phyloP scores from a whole-genome alignment of 37 sponge, comb jelly and placozoan species.

The Lycopodina hypogea region DNA sequence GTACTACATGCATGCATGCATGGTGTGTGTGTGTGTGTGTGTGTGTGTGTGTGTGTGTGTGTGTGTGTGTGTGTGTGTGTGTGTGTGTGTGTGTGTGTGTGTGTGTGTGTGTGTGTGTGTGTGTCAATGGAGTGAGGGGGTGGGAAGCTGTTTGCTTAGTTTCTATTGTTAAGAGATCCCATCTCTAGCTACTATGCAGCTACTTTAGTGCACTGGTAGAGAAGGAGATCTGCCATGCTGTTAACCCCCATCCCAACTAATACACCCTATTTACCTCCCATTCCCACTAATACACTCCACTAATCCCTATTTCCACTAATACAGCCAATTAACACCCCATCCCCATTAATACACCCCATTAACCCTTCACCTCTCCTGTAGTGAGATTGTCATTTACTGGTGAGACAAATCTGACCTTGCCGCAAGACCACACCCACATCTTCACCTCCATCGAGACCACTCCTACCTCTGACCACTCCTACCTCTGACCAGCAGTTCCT shows the following conservation, averaged over 20 bases:
- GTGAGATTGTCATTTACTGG: constrained; percentile 18
- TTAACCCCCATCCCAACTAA: too few species aligned
- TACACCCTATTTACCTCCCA: too few species aligned
- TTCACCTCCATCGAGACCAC: constrained; percentile 53
- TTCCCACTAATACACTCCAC: too few species aligned
- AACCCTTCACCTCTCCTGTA: not conserved
- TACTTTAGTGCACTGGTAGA: too few species aligned
- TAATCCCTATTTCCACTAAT: too few species aligned
- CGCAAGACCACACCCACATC: constrained; percentile 17
- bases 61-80: constrained; percentile 22
- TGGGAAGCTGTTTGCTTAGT: not conserved
- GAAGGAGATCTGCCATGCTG: too few species aligned
- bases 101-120: not conserved
- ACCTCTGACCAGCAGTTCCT: not conserved
- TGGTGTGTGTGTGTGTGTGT: not conserved
- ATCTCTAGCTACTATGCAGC: too few species aligned
- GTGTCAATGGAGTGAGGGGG: not conserved
- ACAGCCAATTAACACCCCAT: too few species aligned
- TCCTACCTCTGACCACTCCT: not conserved
- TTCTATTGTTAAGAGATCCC: too few species aligned
- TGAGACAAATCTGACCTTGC: constrained; percentile 41
- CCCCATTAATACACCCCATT: too few species aligned
- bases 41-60: constrained; percentile 8
- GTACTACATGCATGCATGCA: too few species aligned
- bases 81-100: constrained; percentile 23